Evolutionary conservation across 2,113 vertebrate species (phyloP).

Genomic region (Grammomys surdaster): DNA sequence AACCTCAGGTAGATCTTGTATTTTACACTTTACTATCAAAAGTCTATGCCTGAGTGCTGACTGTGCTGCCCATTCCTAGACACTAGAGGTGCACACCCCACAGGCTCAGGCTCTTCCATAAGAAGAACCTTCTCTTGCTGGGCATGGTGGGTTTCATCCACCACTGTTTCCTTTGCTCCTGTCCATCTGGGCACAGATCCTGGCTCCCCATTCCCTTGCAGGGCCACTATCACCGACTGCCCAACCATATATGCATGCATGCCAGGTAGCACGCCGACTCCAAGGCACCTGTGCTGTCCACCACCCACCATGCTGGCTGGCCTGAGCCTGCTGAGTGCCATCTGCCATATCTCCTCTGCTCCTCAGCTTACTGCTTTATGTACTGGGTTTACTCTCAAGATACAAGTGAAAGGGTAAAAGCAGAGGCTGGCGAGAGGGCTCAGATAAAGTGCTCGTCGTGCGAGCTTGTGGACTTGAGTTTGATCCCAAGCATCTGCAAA

Average conservation of each 20-base stretch:
- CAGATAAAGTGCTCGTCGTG: too few species aligned
- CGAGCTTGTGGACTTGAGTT: background rate
- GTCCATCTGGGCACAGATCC: conserved; percentile 27
- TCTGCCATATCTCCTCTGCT: background rate
- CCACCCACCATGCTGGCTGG: background rate
- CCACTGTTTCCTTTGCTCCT: background rate
- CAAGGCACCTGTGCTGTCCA: background rate
- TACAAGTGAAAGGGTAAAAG: background rate
- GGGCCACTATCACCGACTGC: conserved; percentile 10
- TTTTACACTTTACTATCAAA: background rate
- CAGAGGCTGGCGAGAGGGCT: background rate
- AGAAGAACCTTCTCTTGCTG: background rate
- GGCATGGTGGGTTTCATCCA: background rate
- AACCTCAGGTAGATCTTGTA: accelerated
- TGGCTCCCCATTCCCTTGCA: background rate
- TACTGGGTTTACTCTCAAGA: background rate
- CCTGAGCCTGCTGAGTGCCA: background rate
- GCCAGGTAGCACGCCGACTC: background rate
- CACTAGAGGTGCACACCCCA: background rate
- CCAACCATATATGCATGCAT: conserved; percentile 20
- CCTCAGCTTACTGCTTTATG: background rate
- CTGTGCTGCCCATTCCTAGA: background rate
- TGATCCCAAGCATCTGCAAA: background rate
- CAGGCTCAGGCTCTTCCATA: background rate
- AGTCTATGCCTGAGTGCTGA: background rate